Evolutionary conservation across 2,797 vertebrate genomes (phyloP).

Genomic region (Acomys russatus): DNA sequence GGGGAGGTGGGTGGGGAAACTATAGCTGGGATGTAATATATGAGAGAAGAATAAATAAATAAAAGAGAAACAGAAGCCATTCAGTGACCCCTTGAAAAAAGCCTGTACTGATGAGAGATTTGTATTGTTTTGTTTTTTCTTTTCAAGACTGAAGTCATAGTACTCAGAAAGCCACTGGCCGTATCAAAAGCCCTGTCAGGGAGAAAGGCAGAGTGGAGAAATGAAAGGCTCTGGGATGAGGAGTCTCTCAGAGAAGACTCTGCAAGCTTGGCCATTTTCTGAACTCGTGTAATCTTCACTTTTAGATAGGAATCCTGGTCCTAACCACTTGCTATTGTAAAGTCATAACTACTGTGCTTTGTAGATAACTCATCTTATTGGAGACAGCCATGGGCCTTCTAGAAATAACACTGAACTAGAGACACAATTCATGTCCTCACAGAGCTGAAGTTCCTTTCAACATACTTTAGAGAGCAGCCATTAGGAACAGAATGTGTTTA

Average conservation of each 20-base stretch:
- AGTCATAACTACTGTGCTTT: too few relatives aligned
- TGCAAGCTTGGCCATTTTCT: neutral
- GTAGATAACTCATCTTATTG: neutral
- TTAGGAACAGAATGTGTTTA: neutral
- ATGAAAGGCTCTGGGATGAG: neutral
- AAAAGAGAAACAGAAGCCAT: neutral
- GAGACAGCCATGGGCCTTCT: neutral
- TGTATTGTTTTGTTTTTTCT: neutral
- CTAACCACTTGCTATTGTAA: neutral
- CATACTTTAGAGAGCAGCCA: neutral
- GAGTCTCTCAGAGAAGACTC: neutral
- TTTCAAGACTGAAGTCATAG: neutral
- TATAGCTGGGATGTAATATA: neutral
- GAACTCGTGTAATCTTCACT: neutral
- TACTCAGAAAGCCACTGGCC: neutral
- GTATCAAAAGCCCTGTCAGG: fast-evolving
- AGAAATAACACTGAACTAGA: neutral
- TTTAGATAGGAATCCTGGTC: neutral
- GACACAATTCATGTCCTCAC: neutral
- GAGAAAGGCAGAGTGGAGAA: neutral
- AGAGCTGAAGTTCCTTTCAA: neutral
- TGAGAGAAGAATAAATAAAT: neutral
- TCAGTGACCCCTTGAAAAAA: neutral
- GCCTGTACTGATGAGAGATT: too few relatives aligned
- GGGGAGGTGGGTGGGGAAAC: neutral